A percentile compares a stretch with the other conserved stretches of the same genome.
phyloP scores from a whole-genome alignment of 92 coral and sea anemone species.

The Scolanthus callimorphus region DNA sequence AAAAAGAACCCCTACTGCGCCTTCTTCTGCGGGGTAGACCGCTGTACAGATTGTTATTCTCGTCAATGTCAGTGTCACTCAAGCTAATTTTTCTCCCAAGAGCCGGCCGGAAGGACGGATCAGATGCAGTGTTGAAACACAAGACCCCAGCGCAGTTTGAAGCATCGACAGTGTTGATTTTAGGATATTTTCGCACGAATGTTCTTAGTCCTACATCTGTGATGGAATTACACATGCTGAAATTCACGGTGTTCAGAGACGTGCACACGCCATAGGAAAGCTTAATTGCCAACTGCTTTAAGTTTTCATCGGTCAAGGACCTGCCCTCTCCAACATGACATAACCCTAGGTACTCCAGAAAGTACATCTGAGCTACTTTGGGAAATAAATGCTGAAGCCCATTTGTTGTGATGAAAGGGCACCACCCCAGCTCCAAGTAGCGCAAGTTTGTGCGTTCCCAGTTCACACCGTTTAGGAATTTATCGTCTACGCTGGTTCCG shows the following conservation, averaged over 20 bases:
- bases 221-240: constrained; percentile 33
- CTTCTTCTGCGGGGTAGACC: constrained; percentile 7
- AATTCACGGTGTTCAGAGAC: constrained; percentile 32
- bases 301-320: constrained; percentile 46
- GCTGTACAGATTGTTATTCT: neutral
- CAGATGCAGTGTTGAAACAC: neutral
- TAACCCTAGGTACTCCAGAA: constrained; percentile 59
- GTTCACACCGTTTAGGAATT: constrained; percentile 18
- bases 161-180: constrained; percentile 35
- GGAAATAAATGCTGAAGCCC: constrained; percentile 41
- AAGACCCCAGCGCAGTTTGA: constrained; percentile 39
- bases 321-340: constrained; percentile 62
- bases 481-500: constrained; percentile 67
- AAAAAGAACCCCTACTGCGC: constrained; percentile 51
- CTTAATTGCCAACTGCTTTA: constrained; percentile 27
- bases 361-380: constrained; percentile 39
- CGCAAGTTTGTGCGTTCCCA: constrained; percentile 46
- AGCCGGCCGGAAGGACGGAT: neutral
- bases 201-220: constrained; percentile 39
- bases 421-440: constrained; percentile 72
- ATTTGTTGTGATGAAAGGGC: constrained; percentile 38
- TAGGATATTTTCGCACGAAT: constrained; percentile 17
- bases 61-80: constrained; percentile 1
- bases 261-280: constrained; percentile 28
- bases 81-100: constrained; percentile 1